Evolutionary conservation across 2,888 invertebrate genomes (phyloP), one percentile per base, ranked within the genome.

Genomic region (Campoplex nolae): DNA sequence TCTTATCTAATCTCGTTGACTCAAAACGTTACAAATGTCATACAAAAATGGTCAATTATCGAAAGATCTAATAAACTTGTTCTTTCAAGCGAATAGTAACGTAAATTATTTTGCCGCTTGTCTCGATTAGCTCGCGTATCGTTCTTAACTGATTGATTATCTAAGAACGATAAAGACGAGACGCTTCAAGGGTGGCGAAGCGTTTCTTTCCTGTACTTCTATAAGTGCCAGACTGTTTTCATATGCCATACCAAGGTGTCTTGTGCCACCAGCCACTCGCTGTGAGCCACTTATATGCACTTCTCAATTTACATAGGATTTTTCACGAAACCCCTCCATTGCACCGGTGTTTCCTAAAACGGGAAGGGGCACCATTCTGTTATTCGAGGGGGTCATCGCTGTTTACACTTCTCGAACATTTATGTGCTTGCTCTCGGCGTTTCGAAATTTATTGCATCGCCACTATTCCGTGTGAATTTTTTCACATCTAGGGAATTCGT

Each of bases 181-280:
- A 79, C 70, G 56, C 80, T 18, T 73, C 81, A 56, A 80, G 80
- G 86, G 86, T 80, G 83, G 86, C 71, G 76, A 86, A 80, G 79
- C 86, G 75, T 86, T 80, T 71, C 58, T 70, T 38, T 32, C n/a
- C 35, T 58, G 13, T 71, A 35, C 11, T 28, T 13, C 35, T 38
- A 23, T 38, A 32, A 32, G 65, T 23, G 75, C 13, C 83, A 83
- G 85, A 74, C 85, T 70, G 78, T 65, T 70, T 51, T 74, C 70
- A 28, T 68, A 42, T 78, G 81, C 65, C 45, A n/a, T 13, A 32
- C 62, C 11, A 28, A 48, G 68, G 38, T 13, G 42, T 73, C 51
- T 83, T 62, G 35, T 54, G 51, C 68, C 68, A 38, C n/a, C 32
- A 38, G 86, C 75, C 48, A 56, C 38, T 56, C 45, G 51, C 32